Percentiles rank a stretch among this genome's conserved stretches.
Conservation (phyloP, 2,888 invertebrate genomes). For the Sarcophaga variegata region DNA sequence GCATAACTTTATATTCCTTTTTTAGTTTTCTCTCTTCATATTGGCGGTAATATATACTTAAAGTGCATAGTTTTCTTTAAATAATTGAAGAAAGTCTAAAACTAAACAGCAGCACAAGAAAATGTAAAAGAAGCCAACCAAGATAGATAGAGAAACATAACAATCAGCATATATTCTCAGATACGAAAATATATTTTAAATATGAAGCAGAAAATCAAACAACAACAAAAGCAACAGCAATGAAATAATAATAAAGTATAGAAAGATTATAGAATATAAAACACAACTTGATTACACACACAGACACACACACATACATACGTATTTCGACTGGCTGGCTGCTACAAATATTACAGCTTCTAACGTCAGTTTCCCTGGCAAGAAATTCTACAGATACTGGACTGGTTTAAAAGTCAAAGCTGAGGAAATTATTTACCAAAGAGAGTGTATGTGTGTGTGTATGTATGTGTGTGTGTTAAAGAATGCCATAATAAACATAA, state of each 20-base stretch:
- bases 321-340: background rate
- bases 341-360: background rate
- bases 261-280: conserved; percentile 44
- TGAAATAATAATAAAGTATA: conserved; percentile 43
- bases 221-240: conserved; percentile 4
- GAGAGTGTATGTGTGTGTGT: background rate
- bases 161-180: conserved; percentile 54
- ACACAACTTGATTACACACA: background rate
- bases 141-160: conserved; percentile 47
- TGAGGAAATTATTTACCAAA: background rate
- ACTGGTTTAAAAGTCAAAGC: background rate
- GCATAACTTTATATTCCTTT: conserved; percentile 47
- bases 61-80: conserved; percentile 59
- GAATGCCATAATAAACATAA: conserved; percentile 68
- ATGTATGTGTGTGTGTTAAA: background rate
- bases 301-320: background rate
- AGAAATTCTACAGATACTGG: too few species aligned
- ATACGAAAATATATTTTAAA: background rate
- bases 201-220: background rate
- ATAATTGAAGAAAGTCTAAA: conserved; percentile 56
- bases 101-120: background rate
- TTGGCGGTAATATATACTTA: conserved; percentile 15
- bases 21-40: background rate
- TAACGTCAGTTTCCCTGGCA: background rate
- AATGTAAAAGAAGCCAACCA: conserved; percentile 31